phyloP scores from a whole-genome alignment of 1,140 invertebrate genomes.

The Uloborus diversus region DNA sequence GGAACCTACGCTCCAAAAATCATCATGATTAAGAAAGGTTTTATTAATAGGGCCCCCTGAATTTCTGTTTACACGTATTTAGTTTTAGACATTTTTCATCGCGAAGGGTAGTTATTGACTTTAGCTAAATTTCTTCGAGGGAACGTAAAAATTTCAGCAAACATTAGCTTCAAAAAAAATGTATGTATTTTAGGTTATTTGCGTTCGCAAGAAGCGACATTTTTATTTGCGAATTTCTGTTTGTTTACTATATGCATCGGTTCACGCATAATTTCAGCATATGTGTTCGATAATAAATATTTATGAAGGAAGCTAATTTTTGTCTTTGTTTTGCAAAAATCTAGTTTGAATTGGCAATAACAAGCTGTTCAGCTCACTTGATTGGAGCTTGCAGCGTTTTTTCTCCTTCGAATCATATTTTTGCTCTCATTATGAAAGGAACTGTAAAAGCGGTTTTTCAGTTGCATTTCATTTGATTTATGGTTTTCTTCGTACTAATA shows the following conservation, averaged over 20 bases:
- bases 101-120: constrained; percentile 27
- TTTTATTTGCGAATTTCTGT: background rate
- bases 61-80: constrained; percentile 44
- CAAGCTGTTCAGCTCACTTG: too few species aligned
- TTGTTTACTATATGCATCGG: constrained; percentile 28
- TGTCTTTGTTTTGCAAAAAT: background rate
- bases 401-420: too few species aligned
- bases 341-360: too few species aligned
- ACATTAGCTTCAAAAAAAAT: constrained; percentile 8
- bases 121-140: constrained; percentile 38
- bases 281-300: background rate
- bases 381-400: too few species aligned
- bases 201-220: background rate
- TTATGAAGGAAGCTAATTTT: background rate
- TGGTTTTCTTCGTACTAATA: too few species aligned
- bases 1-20: background rate
- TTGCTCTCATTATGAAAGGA: too few species aligned
- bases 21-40: constrained; percentile 42
- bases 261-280: background rate
- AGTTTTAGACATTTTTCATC: constrained; percentile 43
- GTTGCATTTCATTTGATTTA: too few species aligned
- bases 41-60: constrained; percentile 35
- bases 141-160: constrained; percentile 30
- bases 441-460: too few species aligned
- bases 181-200: constrained; percentile 9